These are phyloP conservation scores for Rotaria magnacalcarata DNA, from an alignment of 2,888 invertebrate species.

Conservation along the genomic window DNA sequence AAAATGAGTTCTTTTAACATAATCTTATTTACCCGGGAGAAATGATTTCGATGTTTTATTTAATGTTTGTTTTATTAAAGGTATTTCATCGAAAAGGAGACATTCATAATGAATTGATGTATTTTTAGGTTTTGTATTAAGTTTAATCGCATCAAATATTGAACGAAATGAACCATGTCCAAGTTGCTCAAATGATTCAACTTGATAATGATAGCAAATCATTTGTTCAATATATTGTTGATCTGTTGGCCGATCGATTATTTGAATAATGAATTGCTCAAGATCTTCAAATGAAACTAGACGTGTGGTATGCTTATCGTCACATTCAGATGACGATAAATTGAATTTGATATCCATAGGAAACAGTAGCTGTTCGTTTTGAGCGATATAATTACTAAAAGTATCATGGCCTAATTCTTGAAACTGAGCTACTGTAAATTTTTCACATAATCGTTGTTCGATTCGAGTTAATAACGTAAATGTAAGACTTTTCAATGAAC, in stretches of 20 bases:
- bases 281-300: background rate
- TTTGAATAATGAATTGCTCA: background rate
- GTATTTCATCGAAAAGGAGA: background rate
- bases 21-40: background rate
- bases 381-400: slow-evolving; percentile 53
- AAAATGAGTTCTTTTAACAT: background rate
- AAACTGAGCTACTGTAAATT: slow-evolving; percentile 52
- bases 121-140: too few relatives aligned
- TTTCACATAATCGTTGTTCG: slow-evolving; percentile 53
- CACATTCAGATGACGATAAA: background rate
- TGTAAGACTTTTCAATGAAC: background rate
- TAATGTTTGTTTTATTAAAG: background rate
- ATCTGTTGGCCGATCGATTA: background rate
- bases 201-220: slow-evolving; percentile 8
- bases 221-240: background rate
- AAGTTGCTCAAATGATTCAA: slow-evolving; percentile 22
- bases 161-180: slow-evolving; percentile 6
- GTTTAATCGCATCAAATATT: background rate
- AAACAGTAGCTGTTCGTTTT: slow-evolving; percentile 1
- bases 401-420: slow-evolving; percentile 51
- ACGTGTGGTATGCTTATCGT: background rate
- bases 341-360: background rate
- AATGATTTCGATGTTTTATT: background rate
- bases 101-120: slow-evolving; percentile 5
- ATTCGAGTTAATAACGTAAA: slow-evolving; percentile 50